Percentiles rank a stretch among this genome's conserved stretches.
These are phyloP conservation scores for Acleris cristana DNA, from an alignment of 2,888 invertebrate genomes.

Conservation along the genomic window DNA sequence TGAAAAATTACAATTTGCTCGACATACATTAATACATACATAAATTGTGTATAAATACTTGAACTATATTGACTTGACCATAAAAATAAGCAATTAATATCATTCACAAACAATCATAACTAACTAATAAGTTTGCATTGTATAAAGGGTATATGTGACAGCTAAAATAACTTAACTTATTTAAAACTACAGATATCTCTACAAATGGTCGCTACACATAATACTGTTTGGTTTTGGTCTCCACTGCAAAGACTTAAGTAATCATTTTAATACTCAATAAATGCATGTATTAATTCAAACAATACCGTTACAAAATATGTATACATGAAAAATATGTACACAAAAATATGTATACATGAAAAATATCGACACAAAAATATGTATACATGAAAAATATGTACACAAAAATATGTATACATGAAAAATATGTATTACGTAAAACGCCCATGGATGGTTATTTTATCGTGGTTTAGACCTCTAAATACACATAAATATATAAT, in stretches of 20 bases:
- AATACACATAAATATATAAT: too few relatives aligned
- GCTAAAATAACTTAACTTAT: constrained; percentile 25
- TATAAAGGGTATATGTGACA: neutral
- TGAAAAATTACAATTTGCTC: too few relatives aligned
- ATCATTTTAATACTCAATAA: constrained; percentile 33
- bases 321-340: constrained; percentile 6
- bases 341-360: constrained; percentile 1
- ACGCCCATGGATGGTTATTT: too few relatives aligned
- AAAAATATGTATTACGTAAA: constrained; percentile 1
- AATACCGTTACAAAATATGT: constrained; percentile 24
- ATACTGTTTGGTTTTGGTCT: constrained; percentile 55
- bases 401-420: too few relatives aligned
- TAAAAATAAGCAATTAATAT: too few relatives aligned
- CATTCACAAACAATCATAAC: too few relatives aligned
- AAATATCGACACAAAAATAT: constrained; percentile 2
- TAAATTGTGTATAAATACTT: too few relatives aligned
- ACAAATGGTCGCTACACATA: constrained; percentile 42
- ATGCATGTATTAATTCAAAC: constrained; percentile 14
- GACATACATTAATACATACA: too few relatives aligned
- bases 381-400: constrained; percentile 6
- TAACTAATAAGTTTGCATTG: neutral
- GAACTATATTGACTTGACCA: too few relatives aligned
- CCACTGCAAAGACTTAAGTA: constrained; percentile 27
- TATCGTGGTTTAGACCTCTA: too few relatives aligned
- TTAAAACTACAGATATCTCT: constrained; percentile 34